These are phyloP conservation scores for Ceramica pisi DNA, from an alignment of 2,888 invertebrate genomes.

Conservation along the genomic window DNA sequence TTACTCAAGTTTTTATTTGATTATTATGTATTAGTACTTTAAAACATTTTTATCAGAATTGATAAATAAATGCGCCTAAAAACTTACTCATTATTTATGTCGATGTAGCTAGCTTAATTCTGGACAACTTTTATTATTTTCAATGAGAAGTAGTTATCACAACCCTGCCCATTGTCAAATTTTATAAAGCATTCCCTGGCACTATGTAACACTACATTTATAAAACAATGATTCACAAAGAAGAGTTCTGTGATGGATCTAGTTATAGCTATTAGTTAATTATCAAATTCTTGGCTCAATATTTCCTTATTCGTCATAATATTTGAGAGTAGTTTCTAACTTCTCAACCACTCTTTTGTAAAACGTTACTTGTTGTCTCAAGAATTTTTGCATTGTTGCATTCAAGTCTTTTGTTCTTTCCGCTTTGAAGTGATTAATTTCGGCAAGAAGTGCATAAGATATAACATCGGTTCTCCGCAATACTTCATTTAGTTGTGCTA, in stretches of 20 bases:
- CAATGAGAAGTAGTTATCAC: conserved; percentile 50
- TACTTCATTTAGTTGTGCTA: conserved; percentile 95
- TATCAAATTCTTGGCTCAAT: conserved; percentile 62
- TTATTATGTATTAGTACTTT: conserved; percentile 49
- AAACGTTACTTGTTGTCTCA: conserved; percentile 97
- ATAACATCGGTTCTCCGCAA: conserved; percentile 96
- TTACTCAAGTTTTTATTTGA: conserved; percentile 50
- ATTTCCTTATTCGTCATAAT: conserved; percentile 84
- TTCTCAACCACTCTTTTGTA: conserved; percentile 96
- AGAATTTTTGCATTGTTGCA: conserved; percentile 95
- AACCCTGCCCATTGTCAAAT: conserved; percentile 51
- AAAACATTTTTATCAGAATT: conserved; percentile 37
- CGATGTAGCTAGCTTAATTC: conserved; percentile 34
- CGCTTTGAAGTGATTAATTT: conserved; percentile 97
- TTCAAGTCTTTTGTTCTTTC: conserved; percentile 97
- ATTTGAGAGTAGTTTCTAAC: conserved; percentile 91
- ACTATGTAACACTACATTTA: conserved; percentile 52
- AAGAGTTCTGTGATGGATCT: conserved; percentile 63
- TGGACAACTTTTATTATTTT: conserved; percentile 40
- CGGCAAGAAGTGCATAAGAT: conserved; percentile 98
- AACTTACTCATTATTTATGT: conserved; percentile 35
- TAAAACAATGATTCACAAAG: conserved; percentile 41
- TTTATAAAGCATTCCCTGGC: conserved; percentile 55
- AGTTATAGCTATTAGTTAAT: conserved; percentile 45
- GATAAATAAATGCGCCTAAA: conserved; percentile 66